Evolutionary conservation across 2,888 invertebrate species (phyloP).

Genomic region (Cryptophagus acutangulus): DNA sequence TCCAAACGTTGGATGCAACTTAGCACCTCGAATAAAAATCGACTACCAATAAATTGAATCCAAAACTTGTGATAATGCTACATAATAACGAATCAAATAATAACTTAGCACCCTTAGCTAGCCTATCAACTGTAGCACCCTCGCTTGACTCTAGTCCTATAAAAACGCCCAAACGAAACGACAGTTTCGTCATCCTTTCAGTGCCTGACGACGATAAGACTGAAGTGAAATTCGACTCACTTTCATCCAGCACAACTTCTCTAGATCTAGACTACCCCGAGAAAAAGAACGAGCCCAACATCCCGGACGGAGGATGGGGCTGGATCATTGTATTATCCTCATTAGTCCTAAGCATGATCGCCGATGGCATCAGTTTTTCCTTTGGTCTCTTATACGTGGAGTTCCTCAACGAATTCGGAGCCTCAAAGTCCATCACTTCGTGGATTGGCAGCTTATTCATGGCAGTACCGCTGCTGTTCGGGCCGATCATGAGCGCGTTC

Average conservation of each 20-base stretch:
- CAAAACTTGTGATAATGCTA: not conserved
- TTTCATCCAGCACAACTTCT: conserved; percentile 12
- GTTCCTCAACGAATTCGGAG: conserved; percentile 71
- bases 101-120: conserved; percentile 25
- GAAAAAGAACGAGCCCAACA: conserved; percentile 45
- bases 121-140: conserved; percentile 23
- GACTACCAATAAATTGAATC: too few relatives aligned
- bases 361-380: conserved; percentile 90
- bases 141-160: conserved; percentile 30
- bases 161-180: conserved; percentile 15
- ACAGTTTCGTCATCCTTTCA: conserved; percentile 13
- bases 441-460: conserved; percentile 38
- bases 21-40: too few relatives aligned
- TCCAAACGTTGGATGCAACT: conserved; percentile 41
- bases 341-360: conserved; percentile 80
- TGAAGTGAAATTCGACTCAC: conserved; percentile 27
- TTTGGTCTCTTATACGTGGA: conserved; percentile 86
- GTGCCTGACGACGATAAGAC: conserved; percentile 18
- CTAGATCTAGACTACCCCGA: conserved; percentile 22
- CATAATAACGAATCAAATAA: conserved; percentile 10
- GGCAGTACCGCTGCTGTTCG: conserved; percentile 70
- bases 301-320: conserved; percentile 83
- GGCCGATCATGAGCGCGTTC: conserved; percentile 71
- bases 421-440: conserved; percentile 80
- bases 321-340: conserved; percentile 87